Evolutionary conservation across 2,888 invertebrate species (phyloP).

Genomic region (Ceriagrion tenellum): DNA sequence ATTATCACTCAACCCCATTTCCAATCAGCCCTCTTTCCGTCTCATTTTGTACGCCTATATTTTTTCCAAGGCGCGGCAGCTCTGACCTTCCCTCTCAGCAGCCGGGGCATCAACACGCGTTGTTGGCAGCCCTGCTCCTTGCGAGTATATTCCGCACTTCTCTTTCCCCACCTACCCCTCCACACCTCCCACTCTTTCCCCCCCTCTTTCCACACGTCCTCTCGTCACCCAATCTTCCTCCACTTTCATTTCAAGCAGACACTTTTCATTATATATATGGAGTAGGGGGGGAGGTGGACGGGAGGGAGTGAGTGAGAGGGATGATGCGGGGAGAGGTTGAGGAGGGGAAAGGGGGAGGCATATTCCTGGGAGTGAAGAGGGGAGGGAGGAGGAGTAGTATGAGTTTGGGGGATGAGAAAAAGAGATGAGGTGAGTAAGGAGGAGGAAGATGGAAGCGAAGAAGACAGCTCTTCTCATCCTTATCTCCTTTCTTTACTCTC

Average conservation of each 20-base stretch:
- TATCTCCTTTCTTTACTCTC: background rate
- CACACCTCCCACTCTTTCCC: background rate
- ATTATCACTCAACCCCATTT: too few relatives aligned
- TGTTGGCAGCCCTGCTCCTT: too few relatives aligned
- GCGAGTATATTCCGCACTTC: background rate
- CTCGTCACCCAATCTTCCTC: constrained; percentile 55
- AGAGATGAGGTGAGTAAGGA: background rate
- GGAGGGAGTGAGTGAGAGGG: background rate
- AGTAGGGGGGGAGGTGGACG: background rate
- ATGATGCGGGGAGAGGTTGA: background rate
- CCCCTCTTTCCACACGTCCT: background rate
- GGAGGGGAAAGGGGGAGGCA: constrained; percentile 5
- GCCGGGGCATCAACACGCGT: too few relatives aligned
- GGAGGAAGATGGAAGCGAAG: background rate
- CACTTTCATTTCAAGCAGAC: constrained; percentile 58
- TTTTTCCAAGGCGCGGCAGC: too few relatives aligned
- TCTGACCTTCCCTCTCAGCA: too few relatives aligned
- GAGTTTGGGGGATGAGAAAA: background rate
- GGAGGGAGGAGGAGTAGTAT: background rate
- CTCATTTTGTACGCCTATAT: too few relatives aligned
- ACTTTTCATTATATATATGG: constrained; percentile 65
- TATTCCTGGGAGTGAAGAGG: background rate
- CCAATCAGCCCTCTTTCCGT: too few relatives aligned
- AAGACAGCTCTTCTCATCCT: constrained; percentile 8
- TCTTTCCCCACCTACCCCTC: background rate